Evolutionary conservation across 2,113 vertebrate species (phyloP).

Genomic region (Xiphophorus couchianus): DNA sequence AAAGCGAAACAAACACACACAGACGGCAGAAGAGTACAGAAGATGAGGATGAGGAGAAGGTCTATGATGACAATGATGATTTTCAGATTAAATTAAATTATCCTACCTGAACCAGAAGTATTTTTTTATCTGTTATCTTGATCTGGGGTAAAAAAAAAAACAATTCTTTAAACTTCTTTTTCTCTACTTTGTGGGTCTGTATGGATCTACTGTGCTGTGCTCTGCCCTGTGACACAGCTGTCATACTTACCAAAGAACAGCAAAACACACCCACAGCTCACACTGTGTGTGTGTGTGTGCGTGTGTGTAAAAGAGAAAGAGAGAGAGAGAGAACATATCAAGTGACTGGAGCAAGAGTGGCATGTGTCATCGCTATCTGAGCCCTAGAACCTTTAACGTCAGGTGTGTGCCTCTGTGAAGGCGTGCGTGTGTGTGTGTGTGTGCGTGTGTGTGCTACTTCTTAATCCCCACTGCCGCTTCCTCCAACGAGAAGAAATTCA

Average conservation of each 20-base stretch:
- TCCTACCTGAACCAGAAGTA: constrained; percentile 53
- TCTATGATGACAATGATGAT: not conserved
- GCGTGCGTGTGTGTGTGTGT: constrained; percentile 30
- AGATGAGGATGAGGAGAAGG: constrained; percentile 1
- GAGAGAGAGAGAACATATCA: constrained; percentile 49
- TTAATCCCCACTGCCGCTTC: constrained; percentile 66
- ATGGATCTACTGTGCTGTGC: not conserved
- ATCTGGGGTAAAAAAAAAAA: not conserved
- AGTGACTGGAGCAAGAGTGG: constrained; percentile 64
- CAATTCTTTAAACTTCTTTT: not conserved
- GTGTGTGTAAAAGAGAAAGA: not conserved
- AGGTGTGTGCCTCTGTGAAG: constrained; percentile 46
- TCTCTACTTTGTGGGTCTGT: not conserved
- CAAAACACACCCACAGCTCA: constrained; percentile 34
- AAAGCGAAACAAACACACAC: constrained; percentile 37
- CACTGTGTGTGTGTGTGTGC: constrained; percentile 1
- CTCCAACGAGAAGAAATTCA: constrained; percentile 56
- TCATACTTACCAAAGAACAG: constrained; percentile 36
- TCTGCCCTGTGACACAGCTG: constrained; percentile 5
- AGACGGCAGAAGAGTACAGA: constrained; percentile 27
- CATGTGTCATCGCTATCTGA: constrained; percentile 68
- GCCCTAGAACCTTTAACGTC: constrained; percentile 45
- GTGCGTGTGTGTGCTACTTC: constrained; percentile 36
- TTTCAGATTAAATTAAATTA: not conserved
- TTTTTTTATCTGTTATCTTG: not conserved